These are phyloP conservation scores for Camponotus vicinus DNA, from an alignment of 1,140 invertebrate genomes.

Conservation along the genomic window DNA sequence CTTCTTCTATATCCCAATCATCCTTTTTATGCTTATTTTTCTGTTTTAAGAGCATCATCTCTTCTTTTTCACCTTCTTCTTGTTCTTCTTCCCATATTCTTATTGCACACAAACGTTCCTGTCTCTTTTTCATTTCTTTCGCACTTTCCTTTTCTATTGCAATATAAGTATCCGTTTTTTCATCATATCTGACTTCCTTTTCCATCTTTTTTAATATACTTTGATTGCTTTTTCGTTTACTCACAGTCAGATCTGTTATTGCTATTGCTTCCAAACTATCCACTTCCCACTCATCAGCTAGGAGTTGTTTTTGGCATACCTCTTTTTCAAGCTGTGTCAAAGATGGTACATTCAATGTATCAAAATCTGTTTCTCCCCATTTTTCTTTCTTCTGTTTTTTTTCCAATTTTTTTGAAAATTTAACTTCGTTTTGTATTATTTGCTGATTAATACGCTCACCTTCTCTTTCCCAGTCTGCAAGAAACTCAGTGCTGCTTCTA, in stretches of 20 bases:
- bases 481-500: slow-evolving; percentile 63
- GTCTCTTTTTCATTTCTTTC: slow-evolving; percentile 79
- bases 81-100: slow-evolving; percentile 85
- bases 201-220: slow-evolving; percentile 75
- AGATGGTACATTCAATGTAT: slow-evolving; percentile 80
- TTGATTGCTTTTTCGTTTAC: slow-evolving; percentile 60
- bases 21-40: slow-evolving; percentile 69
- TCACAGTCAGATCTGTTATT: slow-evolving; percentile 64
- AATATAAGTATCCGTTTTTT: slow-evolving; percentile 83
- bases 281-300: slow-evolving; percentile 84
- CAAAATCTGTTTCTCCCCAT: slow-evolving; percentile 82
- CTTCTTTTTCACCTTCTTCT: slow-evolving; percentile 83
- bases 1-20: slow-evolving; percentile 75
- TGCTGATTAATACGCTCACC: slow-evolving; percentile 63
- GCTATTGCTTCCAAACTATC: slow-evolving; percentile 82
- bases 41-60: slow-evolving; percentile 73
- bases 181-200: slow-evolving; percentile 82
- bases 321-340: slow-evolving; percentile 82
- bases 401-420: slow-evolving; percentile 57
- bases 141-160: slow-evolving; percentile 79
- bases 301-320: slow-evolving; percentile 73
- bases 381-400: slow-evolving; percentile 68
- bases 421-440: slow-evolving; percentile 69
- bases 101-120: slow-evolving; percentile 76
- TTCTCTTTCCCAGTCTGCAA: slow-evolving; percentile 68